A percentile compares a stretch with the other conserved stretches of the same genome.
Conservation (phyloP, 1,140 invertebrate species). For the Streblospio benedicti region DNA sequence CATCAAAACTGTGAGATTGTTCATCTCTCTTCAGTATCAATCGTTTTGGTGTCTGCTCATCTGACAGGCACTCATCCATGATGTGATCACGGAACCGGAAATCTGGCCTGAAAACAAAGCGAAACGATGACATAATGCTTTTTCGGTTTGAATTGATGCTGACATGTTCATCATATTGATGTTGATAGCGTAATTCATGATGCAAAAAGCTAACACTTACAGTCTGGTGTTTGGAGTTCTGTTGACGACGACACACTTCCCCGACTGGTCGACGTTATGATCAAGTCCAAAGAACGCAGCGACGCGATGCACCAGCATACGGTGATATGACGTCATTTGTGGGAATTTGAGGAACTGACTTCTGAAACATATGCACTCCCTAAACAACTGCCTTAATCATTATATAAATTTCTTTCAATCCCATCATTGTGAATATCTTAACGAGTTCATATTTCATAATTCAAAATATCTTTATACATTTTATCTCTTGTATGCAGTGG, state of each 20-base stretch:
- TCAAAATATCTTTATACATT: too few relatives aligned
- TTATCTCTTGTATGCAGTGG: too few relatives aligned
- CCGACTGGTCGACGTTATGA: conserved; percentile 81
- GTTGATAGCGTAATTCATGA: neutral
- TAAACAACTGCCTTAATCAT: too few relatives aligned
- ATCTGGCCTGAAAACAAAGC: conserved; percentile 34
- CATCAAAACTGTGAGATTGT: conserved; percentile 69
- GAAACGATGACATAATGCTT: neutral
- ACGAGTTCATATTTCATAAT: too few relatives aligned
- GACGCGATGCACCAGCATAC: conserved; percentile 87
- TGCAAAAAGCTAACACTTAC: conserved; percentile 42
- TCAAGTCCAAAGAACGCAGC: conserved; percentile 88
- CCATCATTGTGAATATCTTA: too few relatives aligned
- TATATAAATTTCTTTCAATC: too few relatives aligned
- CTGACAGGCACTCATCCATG: conserved; percentile 51
- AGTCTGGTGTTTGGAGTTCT: conserved; percentile 68
- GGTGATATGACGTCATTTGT: conserved; percentile 84
- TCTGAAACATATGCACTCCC: conserved; percentile 31
- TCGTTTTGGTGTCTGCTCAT: conserved; percentile 58
- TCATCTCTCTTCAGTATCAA: conserved; percentile 66
- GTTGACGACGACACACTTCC: conserved; percentile 74
- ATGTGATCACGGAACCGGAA: conserved; percentile 44
- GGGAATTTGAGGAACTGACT: conserved; percentile 70
- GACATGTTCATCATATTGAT: neutral
- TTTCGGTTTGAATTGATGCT: neutral